Evolutionary conservation across 2,797 vertebrate genomes (phyloP).

Genomic region (Borostomias antarcticus): DNA sequence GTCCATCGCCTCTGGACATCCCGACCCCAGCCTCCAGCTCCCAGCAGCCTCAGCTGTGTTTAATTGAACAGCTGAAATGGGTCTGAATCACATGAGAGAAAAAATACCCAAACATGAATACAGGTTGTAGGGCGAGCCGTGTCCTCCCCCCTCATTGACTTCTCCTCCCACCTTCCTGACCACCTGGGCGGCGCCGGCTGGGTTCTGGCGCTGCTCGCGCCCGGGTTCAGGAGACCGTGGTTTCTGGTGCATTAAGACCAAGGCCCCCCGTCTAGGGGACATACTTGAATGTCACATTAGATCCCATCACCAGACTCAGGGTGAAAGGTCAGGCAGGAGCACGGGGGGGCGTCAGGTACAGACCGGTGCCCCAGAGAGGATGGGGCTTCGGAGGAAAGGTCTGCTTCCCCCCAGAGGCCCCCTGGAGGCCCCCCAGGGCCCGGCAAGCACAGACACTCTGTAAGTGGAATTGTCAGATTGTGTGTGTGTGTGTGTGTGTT

Average conservation of each 20-base stretch:
- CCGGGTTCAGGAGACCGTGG: neutral
- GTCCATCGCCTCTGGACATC: constrained; percentile 44
- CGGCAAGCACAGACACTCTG: neutral
- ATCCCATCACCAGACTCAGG: constrained; percentile 64
- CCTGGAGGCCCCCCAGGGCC: neutral
- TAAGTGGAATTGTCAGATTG: constrained; percentile 40
- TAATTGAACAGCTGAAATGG: constrained; percentile 20
- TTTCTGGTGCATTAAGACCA: neutral
- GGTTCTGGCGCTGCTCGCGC: constrained; percentile 23
- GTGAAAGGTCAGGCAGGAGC: constrained; percentile 64
- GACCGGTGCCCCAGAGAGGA: neutral
- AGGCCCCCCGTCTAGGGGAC: constrained; percentile 56
- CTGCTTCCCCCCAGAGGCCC: neutral
- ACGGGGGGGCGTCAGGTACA: too few relatives aligned
- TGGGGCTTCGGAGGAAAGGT: constrained; percentile 4
- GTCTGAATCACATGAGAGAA: constrained; percentile 10
- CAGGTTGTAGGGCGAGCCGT: constrained; percentile 31
- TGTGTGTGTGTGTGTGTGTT: too few relatives aligned
- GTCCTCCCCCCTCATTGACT: constrained; percentile 32
- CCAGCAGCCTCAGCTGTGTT: constrained; percentile 23
- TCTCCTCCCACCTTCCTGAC: constrained; percentile 31
- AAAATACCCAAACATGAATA: constrained; percentile 19
- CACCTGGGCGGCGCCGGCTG: constrained; percentile 21
- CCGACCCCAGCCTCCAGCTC: constrained; percentile 11
- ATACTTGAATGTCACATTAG: constrained; percentile 67